phyloP scores from a whole-genome alignment of 2,797 vertebrate species.

The Gallinago nigripennis region DNA sequence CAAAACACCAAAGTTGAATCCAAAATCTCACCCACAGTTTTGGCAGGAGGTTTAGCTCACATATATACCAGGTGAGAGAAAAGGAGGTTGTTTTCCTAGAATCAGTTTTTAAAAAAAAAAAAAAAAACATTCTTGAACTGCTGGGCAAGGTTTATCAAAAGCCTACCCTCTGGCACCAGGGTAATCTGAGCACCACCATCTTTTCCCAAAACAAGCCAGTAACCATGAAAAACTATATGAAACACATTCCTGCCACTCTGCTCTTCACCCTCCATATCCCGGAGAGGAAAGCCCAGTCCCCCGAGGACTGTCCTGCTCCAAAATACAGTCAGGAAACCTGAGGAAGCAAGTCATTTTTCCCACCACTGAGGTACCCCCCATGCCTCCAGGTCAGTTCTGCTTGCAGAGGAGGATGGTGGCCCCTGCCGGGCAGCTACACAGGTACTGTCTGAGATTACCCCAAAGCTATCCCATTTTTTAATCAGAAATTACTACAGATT shows the following conservation, averaged over 20 bases:
- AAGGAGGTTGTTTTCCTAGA: not conserved
- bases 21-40: not conserved
- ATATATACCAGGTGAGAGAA: not conserved
- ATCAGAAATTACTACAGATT: not conserved
- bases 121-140: not conserved
- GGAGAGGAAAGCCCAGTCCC: not conserved
- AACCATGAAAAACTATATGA: not conserved
- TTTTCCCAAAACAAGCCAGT: not conserved
- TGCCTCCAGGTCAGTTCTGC: not conserved
- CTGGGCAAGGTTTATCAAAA: not conserved
- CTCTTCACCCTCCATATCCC: not conserved
- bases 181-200: rapidly evolving
- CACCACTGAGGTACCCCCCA: not conserved
- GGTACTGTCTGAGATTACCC: not conserved
- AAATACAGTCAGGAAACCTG: not conserved
- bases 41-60: not conserved
- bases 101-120: not conserved
- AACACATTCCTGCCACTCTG: not conserved
- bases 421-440: not conserved
- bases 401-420: not conserved
- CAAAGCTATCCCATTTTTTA: not conserved
- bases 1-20: not conserved
- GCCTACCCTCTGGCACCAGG: too few species aligned
- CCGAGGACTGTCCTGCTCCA: rapidly evolving
- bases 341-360: not conserved